These are phyloP conservation scores for Dendrolimus houi DNA, from an alignment of 2,888 invertebrate species.

Conservation along the genomic window DNA sequence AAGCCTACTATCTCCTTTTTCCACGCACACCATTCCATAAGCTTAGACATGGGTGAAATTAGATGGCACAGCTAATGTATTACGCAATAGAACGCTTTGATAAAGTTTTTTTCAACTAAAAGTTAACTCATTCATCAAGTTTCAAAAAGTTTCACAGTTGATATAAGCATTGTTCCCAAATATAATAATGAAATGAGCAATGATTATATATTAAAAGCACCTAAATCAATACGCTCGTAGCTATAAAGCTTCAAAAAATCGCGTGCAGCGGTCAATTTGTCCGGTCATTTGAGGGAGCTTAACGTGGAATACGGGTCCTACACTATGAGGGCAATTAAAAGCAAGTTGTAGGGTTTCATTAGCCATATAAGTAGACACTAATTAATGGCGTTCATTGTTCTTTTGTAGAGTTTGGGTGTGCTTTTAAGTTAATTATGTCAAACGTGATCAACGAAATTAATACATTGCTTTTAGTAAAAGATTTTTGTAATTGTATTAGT, in stretches of 20 bases:
- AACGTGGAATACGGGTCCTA: conserved; percentile 51
- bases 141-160: no score
- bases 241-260: conserved; percentile 29
- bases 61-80: no score
- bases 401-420: neutral
- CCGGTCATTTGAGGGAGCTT: conserved; percentile 58
- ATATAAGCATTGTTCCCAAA: neutral
- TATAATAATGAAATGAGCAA: conserved; percentile 3
- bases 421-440: no score
- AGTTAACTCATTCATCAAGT: no score
- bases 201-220: conserved; percentile 6
- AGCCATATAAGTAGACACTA: conserved; percentile 26
- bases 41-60: no score
- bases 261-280: conserved; percentile 71
- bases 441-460: no score
- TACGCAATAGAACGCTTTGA: no score
- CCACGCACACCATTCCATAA: no score
- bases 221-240: conserved; percentile 2
- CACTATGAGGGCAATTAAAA: conserved; percentile 60
- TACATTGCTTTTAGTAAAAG: neutral
- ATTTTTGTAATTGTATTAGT: no score
- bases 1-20: no score
- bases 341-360: conserved; percentile 57
- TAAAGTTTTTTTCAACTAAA: no score
- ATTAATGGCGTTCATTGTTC: neutral